Conservation (phyloP, 2,113 vertebrate genomes). For the Gobius niger region DNA sequence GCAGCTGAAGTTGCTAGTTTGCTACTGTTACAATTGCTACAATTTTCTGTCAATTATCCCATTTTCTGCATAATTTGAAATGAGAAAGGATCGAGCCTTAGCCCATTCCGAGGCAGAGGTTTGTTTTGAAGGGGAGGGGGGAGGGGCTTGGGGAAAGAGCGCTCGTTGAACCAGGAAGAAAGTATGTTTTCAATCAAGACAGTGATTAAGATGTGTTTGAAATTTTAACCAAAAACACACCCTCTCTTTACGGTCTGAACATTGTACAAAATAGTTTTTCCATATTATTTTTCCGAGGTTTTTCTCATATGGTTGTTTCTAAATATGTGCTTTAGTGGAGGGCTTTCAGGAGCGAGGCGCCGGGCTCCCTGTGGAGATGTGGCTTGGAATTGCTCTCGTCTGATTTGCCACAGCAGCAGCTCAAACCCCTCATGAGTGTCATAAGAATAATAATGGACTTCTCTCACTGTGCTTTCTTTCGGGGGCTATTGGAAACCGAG, state of each 20-base stretch:
- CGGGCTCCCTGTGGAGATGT: conserved; percentile 31
- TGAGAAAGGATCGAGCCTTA: no score
- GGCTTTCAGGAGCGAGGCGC: conserved; percentile 10
- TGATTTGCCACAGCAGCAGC: conserved; percentile 26
- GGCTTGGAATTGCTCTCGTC: conserved; percentile 15
- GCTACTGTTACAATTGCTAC: no score
- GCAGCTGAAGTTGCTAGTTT: no score
- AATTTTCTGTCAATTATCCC: no score
- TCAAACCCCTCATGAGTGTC: conserved; percentile 32
- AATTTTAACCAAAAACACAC: no score
- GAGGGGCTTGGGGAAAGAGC: no score
- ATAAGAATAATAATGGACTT: conserved; percentile 47
- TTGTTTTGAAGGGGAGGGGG: no score
- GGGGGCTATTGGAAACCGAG: conserved; percentile 19
- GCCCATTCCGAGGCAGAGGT: no score
- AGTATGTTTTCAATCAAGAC: no score
- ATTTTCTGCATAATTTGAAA: no score
- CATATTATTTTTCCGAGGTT: neutral
- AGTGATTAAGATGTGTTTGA: neutral
- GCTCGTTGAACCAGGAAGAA: no score
- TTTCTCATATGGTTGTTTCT: conserved; percentile 21
- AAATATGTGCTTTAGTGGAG: conserved; percentile 24
- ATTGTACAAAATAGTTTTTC: conserved; percentile 9
- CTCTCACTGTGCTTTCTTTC: conserved; percentile 36
- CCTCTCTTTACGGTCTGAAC: no score